Percentiles rank a stretch among this genome's conserved stretches.
Evolutionary conservation across 2,797 vertebrate species (phyloP).

Genomic region (Betta splendens): DNA sequence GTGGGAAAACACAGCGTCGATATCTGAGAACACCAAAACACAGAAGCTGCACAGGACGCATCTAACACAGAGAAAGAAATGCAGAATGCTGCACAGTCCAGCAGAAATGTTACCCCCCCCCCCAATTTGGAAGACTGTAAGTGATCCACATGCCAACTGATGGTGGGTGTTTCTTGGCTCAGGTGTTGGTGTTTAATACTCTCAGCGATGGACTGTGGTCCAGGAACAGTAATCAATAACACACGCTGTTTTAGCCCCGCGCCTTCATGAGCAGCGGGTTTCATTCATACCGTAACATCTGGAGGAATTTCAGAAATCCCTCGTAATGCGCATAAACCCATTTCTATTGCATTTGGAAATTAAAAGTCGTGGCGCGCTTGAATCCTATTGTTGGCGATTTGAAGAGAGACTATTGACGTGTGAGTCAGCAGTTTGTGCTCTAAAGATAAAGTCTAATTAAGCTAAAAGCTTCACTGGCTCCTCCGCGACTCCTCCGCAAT

Average conservation of each 20-base stretch:
- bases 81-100: slow-evolving; percentile 13
- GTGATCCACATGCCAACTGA: slow-evolving; percentile 33
- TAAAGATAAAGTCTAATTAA: slow-evolving; percentile 88
- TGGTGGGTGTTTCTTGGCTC: slow-evolving; percentile 64
- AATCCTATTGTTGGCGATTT: slow-evolving; percentile 61
- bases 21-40: slow-evolving; percentile 53
- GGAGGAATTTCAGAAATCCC: slow-evolving; percentile 18
- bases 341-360: slow-evolving; percentile 32
- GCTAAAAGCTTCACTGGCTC: slow-evolving; percentile 89
- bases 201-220: slow-evolving; percentile 23
- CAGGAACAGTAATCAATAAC: slow-evolving; percentile 48
- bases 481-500: slow-evolving; percentile 75
- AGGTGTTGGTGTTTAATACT: slow-evolving; percentile 37
- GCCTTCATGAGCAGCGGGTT: slow-evolving; percentile 20
- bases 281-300: slow-evolving; percentile 39
- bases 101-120: slow-evolving; percentile 38
- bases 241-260: slow-evolving; percentile 5
- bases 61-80: slow-evolving; percentile 31
- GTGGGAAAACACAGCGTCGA: slow-evolving; percentile 61
- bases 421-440: slow-evolving; percentile 73
- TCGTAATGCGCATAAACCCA: slow-evolving; percentile 12
- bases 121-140: slow-evolving; percentile 38
- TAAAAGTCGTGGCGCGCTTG: slow-evolving; percentile 13
- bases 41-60: slow-evolving; percentile 33
- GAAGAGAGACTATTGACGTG: slow-evolving; percentile 31